phyloP scores from a whole-genome alignment of 2,888 invertebrate genomes.

The Tribolium freemani region DNA sequence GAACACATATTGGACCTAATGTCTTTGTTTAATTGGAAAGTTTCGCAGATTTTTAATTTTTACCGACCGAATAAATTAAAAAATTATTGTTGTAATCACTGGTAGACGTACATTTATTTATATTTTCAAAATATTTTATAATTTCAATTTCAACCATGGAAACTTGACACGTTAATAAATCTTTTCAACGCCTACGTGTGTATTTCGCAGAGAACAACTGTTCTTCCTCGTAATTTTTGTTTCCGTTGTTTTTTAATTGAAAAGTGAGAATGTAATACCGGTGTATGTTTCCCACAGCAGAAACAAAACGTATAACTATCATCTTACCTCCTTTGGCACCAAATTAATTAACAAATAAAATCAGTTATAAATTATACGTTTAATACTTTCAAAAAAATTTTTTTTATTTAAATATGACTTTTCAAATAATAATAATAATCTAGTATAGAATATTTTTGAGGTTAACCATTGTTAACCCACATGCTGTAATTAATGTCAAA shows the following conservation, averaged over 20 bases:
- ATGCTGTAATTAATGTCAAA: slow-evolving; percentile 7
- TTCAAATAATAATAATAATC: too few species aligned
- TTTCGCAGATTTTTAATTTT: background rate
- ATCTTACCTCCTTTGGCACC: background rate
- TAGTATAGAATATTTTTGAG: background rate
- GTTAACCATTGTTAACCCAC: slow-evolving; percentile 17
- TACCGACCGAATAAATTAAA: background rate
- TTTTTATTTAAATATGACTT: too few species aligned
- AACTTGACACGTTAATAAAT: slow-evolving; percentile 15
- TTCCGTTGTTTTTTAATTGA: background rate
- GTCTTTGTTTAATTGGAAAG: background rate
- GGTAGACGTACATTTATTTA: background rate
- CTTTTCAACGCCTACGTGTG: slow-evolving; percentile 14
- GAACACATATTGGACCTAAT: background rate
- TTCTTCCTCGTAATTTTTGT: background rate
- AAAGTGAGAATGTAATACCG: background rate
- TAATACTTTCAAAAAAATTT: too few species aligned
- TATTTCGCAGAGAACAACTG: background rate
- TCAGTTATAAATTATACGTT: too few species aligned
- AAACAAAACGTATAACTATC: background rate
- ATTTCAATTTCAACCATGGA: background rate
- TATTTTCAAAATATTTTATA: slow-evolving; percentile 3
- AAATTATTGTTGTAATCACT: background rate
- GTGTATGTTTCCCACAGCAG: background rate
- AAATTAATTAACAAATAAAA: background rate